Evolutionary conservation across 2,113 vertebrate genomes (phyloP).

Genomic region (Nansenia antarctica): DNA sequence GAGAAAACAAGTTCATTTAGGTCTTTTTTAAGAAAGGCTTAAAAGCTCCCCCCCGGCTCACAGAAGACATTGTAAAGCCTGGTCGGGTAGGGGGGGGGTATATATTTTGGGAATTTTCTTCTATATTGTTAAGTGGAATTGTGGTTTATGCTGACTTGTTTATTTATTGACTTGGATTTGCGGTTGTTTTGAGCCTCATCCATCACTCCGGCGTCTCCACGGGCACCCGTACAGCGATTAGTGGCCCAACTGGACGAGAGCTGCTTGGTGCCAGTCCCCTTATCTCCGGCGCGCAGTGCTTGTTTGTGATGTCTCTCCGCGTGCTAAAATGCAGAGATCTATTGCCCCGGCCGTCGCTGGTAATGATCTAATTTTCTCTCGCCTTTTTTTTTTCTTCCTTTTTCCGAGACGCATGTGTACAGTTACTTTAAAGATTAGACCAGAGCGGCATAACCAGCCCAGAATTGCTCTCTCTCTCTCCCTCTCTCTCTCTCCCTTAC

Average conservation of each 20-base stretch:
- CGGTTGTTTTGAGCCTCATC: constrained; percentile 18
- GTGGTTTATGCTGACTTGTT: constrained; percentile 14
- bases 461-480: constrained; percentile 19
- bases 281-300: constrained; percentile 66
- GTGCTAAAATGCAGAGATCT: constrained; percentile 65
- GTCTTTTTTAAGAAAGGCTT: constrained; percentile 43
- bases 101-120: constrained; percentile 33
- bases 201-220: constrained; percentile 34
- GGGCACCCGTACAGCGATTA: constrained; percentile 53
- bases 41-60: constrained; percentile 8
- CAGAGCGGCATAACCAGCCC: constrained; percentile 33
- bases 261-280: constrained; percentile 59
- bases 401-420: too few species aligned
- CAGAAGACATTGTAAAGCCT: constrained; percentile 35
- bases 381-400: constrained; percentile 27
- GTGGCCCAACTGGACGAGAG: constrained; percentile 44
- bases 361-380: constrained; percentile 71
- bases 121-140: not conserved
- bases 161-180: constrained; percentile 18
- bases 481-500: not conserved
- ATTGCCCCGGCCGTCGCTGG: constrained; percentile 55
- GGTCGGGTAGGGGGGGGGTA: constrained; percentile 27
- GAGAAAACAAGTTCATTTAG: constrained; percentile 53
- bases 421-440: constrained; percentile 67
- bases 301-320: constrained; percentile 64